phyloP scores from a whole-genome alignment of 1,140 invertebrate genomes.

The Onthophagus taurus region DNA sequence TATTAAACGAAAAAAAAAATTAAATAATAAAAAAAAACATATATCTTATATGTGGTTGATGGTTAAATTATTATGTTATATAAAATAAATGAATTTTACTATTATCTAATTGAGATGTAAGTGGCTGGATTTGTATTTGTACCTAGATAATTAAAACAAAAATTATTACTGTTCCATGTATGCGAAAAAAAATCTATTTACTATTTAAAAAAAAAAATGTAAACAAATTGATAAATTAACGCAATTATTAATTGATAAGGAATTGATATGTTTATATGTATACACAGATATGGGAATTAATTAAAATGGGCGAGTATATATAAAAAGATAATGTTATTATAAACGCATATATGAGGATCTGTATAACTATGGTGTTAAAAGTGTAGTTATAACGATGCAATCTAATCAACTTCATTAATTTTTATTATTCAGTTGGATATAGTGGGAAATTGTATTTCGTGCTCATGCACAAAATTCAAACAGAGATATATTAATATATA shows the following conservation, averaged over 20 bases:
- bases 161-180: too few species aligned
- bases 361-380: conserved; percentile 26
- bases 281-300: too few species aligned
- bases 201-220: conserved; percentile 7
- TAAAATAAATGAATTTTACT: conserved; percentile 23
- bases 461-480: conserved; percentile 19
- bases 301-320: too few species aligned
- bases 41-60: conserved; percentile 22
- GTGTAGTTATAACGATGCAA: conserved; percentile 24
- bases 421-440: conserved; percentile 27
- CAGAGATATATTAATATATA: conserved; percentile 29
- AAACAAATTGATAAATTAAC: conserved; percentile 17
- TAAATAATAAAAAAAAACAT: too few species aligned
- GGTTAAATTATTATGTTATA: conserved; percentile 22
- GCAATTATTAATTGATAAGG: too few species aligned
- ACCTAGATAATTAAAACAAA: conserved; percentile 16
- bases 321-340: too few species aligned
- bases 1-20: too few species aligned
- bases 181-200: too few species aligned
- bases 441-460: conserved; percentile 26
- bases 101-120: conserved; percentile 19
- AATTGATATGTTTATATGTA: too few species aligned
- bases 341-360: too few species aligned
- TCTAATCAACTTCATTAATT: conserved; percentile 28
- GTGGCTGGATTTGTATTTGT: conserved; percentile 24